Evolutionary conservation across 2,888 invertebrate genomes (phyloP), one percentile per base, ranked within the genome.

Genomic region (Nomada goodeniana): DNA sequence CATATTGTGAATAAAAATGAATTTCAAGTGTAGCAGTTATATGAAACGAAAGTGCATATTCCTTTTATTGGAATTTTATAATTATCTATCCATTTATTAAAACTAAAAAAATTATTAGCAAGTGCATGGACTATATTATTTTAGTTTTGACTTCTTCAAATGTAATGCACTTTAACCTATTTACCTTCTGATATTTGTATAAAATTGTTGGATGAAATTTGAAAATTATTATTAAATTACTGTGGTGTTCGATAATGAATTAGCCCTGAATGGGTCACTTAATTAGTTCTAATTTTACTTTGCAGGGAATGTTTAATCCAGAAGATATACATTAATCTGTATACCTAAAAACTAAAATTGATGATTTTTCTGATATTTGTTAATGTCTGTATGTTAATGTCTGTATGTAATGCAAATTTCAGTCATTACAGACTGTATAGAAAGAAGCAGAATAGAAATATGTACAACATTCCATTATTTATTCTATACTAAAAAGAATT

Each of bases 281-380:
- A 82, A 79, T 50, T 63, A 61, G 26, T 60, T 70, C 9, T 61
- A 71, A 69, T 90, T 91, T 93, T 93, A 91, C 89, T 91, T 96
- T 95, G 50, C 95, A 97, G 97, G 97, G 98, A 90, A 97, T 98
- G 97, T 98, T 98, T 95, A 97, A 97, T 94, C 97, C 97, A 42
- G 98, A 98, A 74, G 98, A 98, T 94, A 95, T 97, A 85, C 93
- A 93, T 86, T 93, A 90, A 84, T 74, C 2, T 75, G 15, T 74
- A 23, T 69, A 76, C 26, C 76, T 63, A 13, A 65, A 57, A 59
- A 53, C 36, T 63, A 72, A 68, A 77, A 50, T 76, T 50, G 59
- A 65, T 60, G 36, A 80, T 47, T 44, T 76, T 26, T 69, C 69
- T 71, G 60, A 50, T 75, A 63, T n/a, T 52, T 74, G 63, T 67